Evolutionary conservation across 2,888 invertebrate genomes (phyloP), one percentile per base, ranked within the genome.

Genomic region (Dasypolia templi): DNA sequence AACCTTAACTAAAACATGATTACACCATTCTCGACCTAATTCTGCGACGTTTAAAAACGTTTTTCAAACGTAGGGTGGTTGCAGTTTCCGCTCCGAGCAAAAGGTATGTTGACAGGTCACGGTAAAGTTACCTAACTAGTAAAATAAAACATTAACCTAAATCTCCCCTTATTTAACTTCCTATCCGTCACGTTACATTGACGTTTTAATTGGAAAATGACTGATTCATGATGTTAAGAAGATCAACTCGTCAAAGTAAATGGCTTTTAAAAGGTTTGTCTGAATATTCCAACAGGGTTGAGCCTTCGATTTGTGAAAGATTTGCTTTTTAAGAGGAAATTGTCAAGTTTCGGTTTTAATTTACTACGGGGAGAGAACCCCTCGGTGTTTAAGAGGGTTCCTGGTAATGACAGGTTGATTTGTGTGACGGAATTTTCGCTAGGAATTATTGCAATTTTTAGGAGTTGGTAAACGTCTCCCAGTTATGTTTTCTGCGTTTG

Each of bases 91-190:
- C 72, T 83, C 53, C 63, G 53, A 82, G 80, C 71, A 75, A 77
- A 84, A 86, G 73, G 71, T 72, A 87, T 88, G 86, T 89, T 90
- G 89, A 86, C 90, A 87, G 88, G 90, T 88, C 90, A 87, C 87
- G 89, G 87, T 86, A 83, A 82, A 81, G 83, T 89, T 87, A 77
- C 58, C 32, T 35, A n/a, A 42, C 72, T 81, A 83, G 86, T 76
- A 83, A 86, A 88, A 86, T 77, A 82, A 86, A 87, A 86, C 86
- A 79, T 90, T 90, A 88, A 88, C 91, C 88, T 88, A 75, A 83
- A 80, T 84, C 72, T 73, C 85, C 84, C 87, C 79, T 86, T 89
- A 86, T 86, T 85, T 86, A 77, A 86, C 83, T 84, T 82, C 58
- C 81, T 69, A 84, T 86, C 79, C 56, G 77, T 87, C 84, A 82